These are phyloP conservation scores for Halictus rubicundus DNA, from an alignment of 1,140 invertebrate species.

Conservation along the genomic window DNA sequence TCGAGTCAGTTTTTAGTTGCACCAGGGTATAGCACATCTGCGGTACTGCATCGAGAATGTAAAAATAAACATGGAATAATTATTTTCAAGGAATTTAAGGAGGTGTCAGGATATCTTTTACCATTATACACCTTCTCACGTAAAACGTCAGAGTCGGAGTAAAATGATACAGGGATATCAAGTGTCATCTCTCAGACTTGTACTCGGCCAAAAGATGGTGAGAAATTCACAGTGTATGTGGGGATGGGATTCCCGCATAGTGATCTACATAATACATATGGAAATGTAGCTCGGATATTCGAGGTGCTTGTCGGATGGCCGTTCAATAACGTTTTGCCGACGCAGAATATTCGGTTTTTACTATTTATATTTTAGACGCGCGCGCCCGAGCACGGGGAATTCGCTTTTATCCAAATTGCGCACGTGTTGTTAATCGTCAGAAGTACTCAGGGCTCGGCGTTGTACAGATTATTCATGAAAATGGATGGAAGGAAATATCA, in stretches of 20 bases:
- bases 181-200: not conserved
- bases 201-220: not conserved
- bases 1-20: too few species aligned
- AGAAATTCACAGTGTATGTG: not conserved
- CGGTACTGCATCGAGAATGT: too few species aligned
- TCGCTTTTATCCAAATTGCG: not conserved
- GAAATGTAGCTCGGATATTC: conserved; percentile 7
- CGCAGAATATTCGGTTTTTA: not conserved
- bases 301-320: not conserved
- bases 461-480: not conserved
- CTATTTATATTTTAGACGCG: not conserved
- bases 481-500: not conserved
- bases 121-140: not conserved
- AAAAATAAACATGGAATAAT: conserved; percentile 23
- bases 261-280: conserved; percentile 14
- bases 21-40: too few species aligned
- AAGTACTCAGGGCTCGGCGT: not conserved
- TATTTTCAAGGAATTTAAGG: not conserved
- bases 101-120: not conserved
- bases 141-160: not conserved
- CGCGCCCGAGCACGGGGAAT: too few species aligned
- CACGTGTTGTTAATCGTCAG: not conserved
- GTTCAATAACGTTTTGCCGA: conserved; percentile 12
- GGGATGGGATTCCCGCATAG: not conserved
- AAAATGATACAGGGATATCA: not conserved